Base-by-base conservation (phyloP, 2,113 vertebrate species). In the Lycocorax pyrrhopterus region DNA sequence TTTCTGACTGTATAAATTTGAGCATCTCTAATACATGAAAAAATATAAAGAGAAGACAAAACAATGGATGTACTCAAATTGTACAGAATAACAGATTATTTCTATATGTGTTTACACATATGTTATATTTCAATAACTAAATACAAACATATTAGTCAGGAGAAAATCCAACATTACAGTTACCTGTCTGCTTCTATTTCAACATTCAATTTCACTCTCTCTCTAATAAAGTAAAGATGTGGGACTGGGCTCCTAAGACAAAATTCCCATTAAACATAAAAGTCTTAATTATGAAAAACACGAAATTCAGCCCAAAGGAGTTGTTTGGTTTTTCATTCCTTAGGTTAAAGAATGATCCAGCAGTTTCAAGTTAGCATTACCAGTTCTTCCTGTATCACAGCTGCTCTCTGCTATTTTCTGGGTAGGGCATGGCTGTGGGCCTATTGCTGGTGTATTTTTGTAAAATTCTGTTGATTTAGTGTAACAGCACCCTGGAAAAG, bases 111-210 rank as follows among this genome's bases (percentile, higher is more conserved):
- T 37, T 82, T 63, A 62, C 26, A 69, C 1, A 16, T 47, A 47
- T 8, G 25, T n/a, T 46, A 21, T 78, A 79, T 63, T 75, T 86
- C 18, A 8, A 2, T 58, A 92, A 87, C 16, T 64, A 55, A 39
- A 82, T 26, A 73, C 44, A 64, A 87, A 84, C 7, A 25, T 75
- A 47, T 51, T 51, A 80, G 29, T 63, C 59, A 52, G 39, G 47
- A 90, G 39, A 88, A 96, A 95, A 93, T 73, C 32, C n/a, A 92
- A 29, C 13, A 64, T 92, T 52, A 75, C 41, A 82, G 32, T 88
- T 92, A 80, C 73, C 41, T 87, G 23, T 46, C 78, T 68, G 59
- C 35, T 66, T 95, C 93, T 89, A 26, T 55, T 68, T 79, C 63
- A 82, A 71, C 20, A 78, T 67, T 84, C 30, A 53, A 6, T 77